phyloP scores from a whole-genome alignment of 1,140 invertebrate species.

The Drosophila repletoides region DNA sequence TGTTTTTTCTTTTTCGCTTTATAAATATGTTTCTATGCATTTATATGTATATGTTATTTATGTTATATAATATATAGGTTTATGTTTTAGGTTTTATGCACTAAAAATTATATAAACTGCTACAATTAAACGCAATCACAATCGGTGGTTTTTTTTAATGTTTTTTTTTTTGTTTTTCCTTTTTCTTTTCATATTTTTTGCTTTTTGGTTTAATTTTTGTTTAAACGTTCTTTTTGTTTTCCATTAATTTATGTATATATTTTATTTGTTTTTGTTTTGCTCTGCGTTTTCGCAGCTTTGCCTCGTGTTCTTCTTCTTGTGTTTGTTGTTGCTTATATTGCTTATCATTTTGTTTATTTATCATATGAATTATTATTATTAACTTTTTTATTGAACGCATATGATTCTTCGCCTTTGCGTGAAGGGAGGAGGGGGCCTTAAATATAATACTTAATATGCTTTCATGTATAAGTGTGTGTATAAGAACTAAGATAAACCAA shows the following conservation, averaged over 20 bases:
- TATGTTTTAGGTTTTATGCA: constrained; percentile 59
- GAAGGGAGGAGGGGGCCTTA: constrained; percentile 38
- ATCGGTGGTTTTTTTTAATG: constrained; percentile 80
- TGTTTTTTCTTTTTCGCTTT: constrained; percentile 22
- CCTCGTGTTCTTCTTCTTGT: constrained; percentile 15
- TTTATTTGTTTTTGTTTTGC: constrained; percentile 13
- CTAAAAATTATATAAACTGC: constrained; percentile 79
- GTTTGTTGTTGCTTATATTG: constrained; percentile 63
- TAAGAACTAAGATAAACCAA: constrained; percentile 52
- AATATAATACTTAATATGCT: constrained; percentile 77
- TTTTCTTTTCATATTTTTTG: constrained; percentile 44
- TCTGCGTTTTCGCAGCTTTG: constrained; percentile 30
- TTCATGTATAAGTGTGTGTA: constrained; percentile 19
- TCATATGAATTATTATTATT: constrained; percentile 46
- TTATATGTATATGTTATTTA: constrained; percentile 16
- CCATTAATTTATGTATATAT: constrained; percentile 14
- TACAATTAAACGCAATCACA: constrained; percentile 82
- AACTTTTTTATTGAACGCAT: constrained; percentile 55
- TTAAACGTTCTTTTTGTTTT: constrained; percentile 28
- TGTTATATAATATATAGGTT: constrained; percentile 33
- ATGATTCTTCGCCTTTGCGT: constrained; percentile 23
- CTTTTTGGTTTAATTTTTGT: constrained; percentile 61
- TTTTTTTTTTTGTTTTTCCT: constrained; percentile 56
- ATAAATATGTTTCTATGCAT: constrained; percentile 31
- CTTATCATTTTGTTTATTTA: constrained; percentile 61